Base-by-base conservation (phyloP, 2,888 invertebrate species). In the Cybosia mesomella region DNA sequence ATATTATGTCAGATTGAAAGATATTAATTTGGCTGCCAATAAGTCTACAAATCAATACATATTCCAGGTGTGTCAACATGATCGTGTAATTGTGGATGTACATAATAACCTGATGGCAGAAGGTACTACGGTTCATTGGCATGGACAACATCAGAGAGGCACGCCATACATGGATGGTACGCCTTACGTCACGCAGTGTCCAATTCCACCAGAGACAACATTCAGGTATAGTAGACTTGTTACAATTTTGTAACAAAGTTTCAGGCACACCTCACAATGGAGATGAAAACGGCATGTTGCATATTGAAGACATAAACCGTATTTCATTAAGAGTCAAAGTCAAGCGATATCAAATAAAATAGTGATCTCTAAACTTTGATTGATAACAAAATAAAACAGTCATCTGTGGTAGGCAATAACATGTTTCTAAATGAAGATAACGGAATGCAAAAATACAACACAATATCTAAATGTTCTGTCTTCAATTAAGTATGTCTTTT, bases 141-240 rank as follows among this genome's bases (percentile, higher is more conserved):
- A 99, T 85, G 98, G 99, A 0, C 96, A 97, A 84, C 98, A 98
- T 85, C 98, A 98, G 89, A 92, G 93, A 64, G 96, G 96, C 0
- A 96, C 96, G 0, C 98, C 98, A 0, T 98, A 97, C 85, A 98
- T 98, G 98, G 98, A 98, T 77, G 98, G 98, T 0, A 98, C 98
- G 0, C 98, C 98, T 0, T 97, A 96, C 74, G 96, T 98, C 10
- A 97, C 98, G 0, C 98, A 98, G 89, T 98, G 98, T 76, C 98
- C 98, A 0, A 97, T 98, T 64, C 92, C 95, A 9, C 97, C 98
- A 0, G 97, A 97, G 71, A 95, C 96, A 1, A 97, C 96, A 0
- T 98, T 98, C 86, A 96, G 95, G 92, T 93, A 89, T 22, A 58
- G 10, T 43, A 49, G 7, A 49, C n/a, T n/a, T n/a, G 8, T 9